phyloP scores from a whole-genome alignment of 2,888 invertebrate species.

The Orchestes rusci region DNA sequence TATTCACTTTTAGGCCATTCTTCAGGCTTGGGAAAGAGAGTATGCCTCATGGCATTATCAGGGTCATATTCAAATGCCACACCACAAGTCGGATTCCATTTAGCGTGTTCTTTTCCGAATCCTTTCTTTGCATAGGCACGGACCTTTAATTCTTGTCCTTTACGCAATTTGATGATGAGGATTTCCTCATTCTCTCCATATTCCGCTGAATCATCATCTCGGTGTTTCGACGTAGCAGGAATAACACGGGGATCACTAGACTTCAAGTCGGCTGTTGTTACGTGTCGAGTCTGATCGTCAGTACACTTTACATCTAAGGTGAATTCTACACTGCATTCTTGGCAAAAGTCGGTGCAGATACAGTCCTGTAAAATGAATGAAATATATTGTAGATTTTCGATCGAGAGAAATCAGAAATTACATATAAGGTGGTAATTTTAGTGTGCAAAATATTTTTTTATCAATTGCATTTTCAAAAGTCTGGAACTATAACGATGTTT shows the following conservation, averaged over 20 bases:
- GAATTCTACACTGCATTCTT: constrained; percentile 96
- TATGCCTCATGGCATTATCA: constrained; percentile 94
- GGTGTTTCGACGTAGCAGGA: constrained; percentile 86
- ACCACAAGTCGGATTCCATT: constrained; percentile 99
- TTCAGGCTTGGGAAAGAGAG: constrained; percentile 90
- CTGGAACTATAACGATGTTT: no score
- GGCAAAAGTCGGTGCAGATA: constrained; percentile 94
- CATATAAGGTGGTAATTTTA: no score
- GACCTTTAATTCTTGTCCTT: constrained; percentile 40
- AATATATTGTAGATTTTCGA: not conserved
- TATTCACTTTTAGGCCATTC: constrained; percentile 99
- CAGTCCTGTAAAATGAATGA: constrained; percentile 65
- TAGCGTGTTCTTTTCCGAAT: constrained; percentile 98
- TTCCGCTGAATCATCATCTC: constrained; percentile 88
- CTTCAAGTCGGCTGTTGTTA: constrained; percentile 94
- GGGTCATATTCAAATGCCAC: constrained; percentile 99
- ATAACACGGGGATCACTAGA: constrained; percentile 86
- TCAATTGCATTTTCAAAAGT: no score
- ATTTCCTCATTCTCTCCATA: constrained; percentile 92
- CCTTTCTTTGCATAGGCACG: constrained; percentile 91
- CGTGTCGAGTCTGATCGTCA: constrained; percentile 90
- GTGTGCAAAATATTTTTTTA: no score
- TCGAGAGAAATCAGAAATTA: not conserved
- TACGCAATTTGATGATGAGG: constrained; percentile 63
- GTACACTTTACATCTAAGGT: constrained; percentile 92